These are phyloP conservation scores for Palythoa heliodiscus DNA, from an alignment of 92 coral and sea anemone species.

Conservation along the genomic window DNA sequence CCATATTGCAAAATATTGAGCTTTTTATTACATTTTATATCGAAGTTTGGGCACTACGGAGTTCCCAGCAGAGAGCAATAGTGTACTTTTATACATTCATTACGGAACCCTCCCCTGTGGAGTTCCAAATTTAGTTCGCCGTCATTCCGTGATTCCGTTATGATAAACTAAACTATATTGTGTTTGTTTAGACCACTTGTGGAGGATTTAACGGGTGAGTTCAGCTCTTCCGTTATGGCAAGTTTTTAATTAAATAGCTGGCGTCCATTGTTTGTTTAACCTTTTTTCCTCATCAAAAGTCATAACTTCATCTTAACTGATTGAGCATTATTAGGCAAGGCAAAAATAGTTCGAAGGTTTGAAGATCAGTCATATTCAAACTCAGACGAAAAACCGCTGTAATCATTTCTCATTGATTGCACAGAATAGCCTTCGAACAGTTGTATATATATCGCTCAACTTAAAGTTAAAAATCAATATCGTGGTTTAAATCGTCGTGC, in stretches of 20 bases:
- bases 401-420: too few relatives aligned
- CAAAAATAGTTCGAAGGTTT: not conserved
- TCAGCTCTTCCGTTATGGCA: constrained; percentile 13
- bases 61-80: not conserved
- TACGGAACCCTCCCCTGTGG: not conserved
- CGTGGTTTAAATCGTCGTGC: not conserved
- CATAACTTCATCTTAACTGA: not conserved
- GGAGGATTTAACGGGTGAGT: constrained; percentile 5
- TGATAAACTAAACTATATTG: not conserved
- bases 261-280: not conserved
- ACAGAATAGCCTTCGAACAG: not conserved
- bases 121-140: constrained; percentile 5
- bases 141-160: constrained; percentile 8
- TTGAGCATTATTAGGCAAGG: not conserved
- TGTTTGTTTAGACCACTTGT: not conserved
- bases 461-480: too few relatives aligned
- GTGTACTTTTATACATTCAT: not conserved
- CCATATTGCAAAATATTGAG: not conserved
- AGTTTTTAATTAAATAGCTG: constrained; percentile 7
- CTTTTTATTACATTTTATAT: too few relatives aligned
- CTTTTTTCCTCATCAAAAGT: not conserved
- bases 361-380: too few relatives aligned
- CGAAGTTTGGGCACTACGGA: not conserved
- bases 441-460: not conserved
- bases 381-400: too few relatives aligned